A percentile compares a stretch with the other conserved stretches of the same genome.
phyloP scores from a whole-genome alignment of 2,888 invertebrate species.

The Dorcus parallelipipedus region DNA sequence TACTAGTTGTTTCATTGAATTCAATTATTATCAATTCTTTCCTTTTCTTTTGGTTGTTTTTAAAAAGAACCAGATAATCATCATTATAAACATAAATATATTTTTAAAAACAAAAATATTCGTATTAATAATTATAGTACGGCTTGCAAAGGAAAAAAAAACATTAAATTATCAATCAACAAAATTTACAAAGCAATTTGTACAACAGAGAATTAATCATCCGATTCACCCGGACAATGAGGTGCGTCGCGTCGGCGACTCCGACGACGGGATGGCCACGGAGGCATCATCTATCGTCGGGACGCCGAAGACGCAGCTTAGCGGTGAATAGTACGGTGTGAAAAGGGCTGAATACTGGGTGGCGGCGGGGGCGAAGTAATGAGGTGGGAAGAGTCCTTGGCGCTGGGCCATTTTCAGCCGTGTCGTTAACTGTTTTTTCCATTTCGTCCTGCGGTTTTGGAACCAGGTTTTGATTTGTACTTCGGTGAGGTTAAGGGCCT shows the following conservation, averaged over 20 bases:
- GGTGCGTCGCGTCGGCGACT: slow-evolving; percentile 11
- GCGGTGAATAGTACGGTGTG: slow-evolving; percentile 61
- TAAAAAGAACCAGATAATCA: too few species aligned
- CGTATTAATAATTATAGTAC: slow-evolving; percentile 10
- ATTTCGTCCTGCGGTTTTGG: slow-evolving; percentile 91
- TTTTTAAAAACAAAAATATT: slow-evolving; percentile 11
- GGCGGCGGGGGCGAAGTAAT: slow-evolving; percentile 61
- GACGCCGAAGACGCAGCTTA: slow-evolving; percentile 60
- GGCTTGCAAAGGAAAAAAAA: slow-evolving; percentile 5
- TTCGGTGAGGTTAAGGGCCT: slow-evolving; percentile 83
- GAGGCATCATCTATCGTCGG: slow-evolving; percentile 49
- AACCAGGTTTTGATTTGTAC: slow-evolving; percentile 98
- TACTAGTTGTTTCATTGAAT: too few species aligned
- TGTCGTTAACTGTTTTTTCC: slow-evolving; percentile 95
- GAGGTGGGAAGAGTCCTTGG: slow-evolving; percentile 72
- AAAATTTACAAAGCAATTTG: slow-evolving; percentile 6
- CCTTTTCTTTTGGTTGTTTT: too few species aligned
- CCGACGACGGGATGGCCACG: slow-evolving; percentile 7
- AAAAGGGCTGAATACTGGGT: slow-evolving; percentile 61
- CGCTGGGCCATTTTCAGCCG: slow-evolving; percentile 84
- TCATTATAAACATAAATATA: not conserved
- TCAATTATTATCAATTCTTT: too few species aligned
- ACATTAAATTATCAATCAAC: slow-evolving; percentile 3
- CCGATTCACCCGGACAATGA: slow-evolving; percentile 7
- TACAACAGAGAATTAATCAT: slow-evolving; percentile 11